Evolutionary conservation across 2,888 invertebrate genomes (phyloP), one percentile per base, ranked within the genome.

Genomic region (Zeuzera pyrina): DNA sequence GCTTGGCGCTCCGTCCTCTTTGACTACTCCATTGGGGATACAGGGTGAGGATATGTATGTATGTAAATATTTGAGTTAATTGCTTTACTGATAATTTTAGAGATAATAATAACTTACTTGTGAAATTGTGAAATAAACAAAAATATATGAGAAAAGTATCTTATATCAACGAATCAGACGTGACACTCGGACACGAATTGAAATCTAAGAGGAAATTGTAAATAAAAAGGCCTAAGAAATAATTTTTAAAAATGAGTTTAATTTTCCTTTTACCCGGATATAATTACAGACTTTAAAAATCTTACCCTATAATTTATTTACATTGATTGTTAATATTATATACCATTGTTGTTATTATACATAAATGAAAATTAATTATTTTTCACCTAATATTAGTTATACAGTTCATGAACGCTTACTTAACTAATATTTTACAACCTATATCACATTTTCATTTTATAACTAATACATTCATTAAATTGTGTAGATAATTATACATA

Each of bases 371-470:
- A 49, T 56, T 47, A 42, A n/a, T n/a, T n/a, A n/a, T n/a, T n/a
- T 39, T 46, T 53, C 44, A 45, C 36, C 41, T 48, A 44, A 45
- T 48, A 47, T 60, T 56, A 51, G 60, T 56, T 61, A 68, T 59
- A 72, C 61, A 64, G 63, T 66, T 66, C 57, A 57, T 64, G 63
- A 73, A 70, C 64, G 48, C 69, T 78, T 78, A 71, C 28, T 49
- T 63, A 38, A 66, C 54, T 49, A 49, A 74, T n/a, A n/a, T 77
- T 81, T 79, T 81, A 83, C 83, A 81, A 66, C 64, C 79, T 83
- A 83, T 83, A 83, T 83, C 83, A 83, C 83, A 81, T 79, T 81
- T n/a, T 78, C 68, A 70, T 74, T 72, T 73, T 72, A 72, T 66
- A 59, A 46, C 73, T 40, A 38, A 38, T 34, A 33, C 19, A 32